Percentiles rank a stretch among this genome's conserved stretches.
phyloP scores from a whole-genome alignment of 2,113 vertebrate genomes.

The Hoplias malabaricus region DNA sequence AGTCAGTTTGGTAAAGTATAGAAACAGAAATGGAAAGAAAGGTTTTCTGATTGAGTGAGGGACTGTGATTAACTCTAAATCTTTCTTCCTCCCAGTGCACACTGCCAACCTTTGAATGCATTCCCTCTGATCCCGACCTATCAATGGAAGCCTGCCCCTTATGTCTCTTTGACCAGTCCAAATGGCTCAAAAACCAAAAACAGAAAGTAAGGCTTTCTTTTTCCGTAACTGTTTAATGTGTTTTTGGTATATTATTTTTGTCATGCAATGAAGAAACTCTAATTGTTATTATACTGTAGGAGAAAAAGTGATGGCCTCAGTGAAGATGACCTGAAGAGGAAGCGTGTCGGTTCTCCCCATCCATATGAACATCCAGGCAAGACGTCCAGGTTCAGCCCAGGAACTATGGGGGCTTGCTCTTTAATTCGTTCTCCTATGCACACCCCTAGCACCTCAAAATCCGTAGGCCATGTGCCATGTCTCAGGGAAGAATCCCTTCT shows the following conservation, averaged over 20 bases:
- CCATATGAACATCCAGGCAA: slow-evolving; percentile 49
- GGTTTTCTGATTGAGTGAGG: not conserved
- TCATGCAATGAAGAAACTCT: not conserved
- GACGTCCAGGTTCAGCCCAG: not conserved
- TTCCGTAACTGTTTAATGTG: not conserved
- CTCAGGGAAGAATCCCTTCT: slow-evolving; percentile 62
- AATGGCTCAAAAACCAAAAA: slow-evolving; percentile 3
- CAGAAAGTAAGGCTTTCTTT: slow-evolving; percentile 21
- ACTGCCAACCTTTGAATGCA: slow-evolving; percentile 17
- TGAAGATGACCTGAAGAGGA: slow-evolving; percentile 75
- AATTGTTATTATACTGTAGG: slow-evolving; percentile 68
- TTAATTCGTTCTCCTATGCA: slow-evolving; percentile 42
- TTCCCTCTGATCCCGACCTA: slow-evolving; percentile 51
- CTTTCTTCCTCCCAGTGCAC: slow-evolving; percentile 41
- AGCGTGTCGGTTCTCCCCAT: slow-evolving; percentile 70
- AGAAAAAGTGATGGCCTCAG: slow-evolving; percentile 72
- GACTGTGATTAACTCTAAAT: not conserved
- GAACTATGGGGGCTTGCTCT: slow-evolving; percentile 36
- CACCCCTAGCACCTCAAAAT: slow-evolving; percentile 37
- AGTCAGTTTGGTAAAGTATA: not conserved
- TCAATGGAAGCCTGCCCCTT: slow-evolving; percentile 53
- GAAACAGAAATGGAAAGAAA: not conserved
- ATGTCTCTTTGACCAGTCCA: not conserved
- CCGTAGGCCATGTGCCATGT: slow-evolving; percentile 55
- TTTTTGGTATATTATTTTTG: not conserved